Base-by-base conservation (phyloP, 2,797 vertebrate species). In the Acestrorhynchus altus region DNA sequence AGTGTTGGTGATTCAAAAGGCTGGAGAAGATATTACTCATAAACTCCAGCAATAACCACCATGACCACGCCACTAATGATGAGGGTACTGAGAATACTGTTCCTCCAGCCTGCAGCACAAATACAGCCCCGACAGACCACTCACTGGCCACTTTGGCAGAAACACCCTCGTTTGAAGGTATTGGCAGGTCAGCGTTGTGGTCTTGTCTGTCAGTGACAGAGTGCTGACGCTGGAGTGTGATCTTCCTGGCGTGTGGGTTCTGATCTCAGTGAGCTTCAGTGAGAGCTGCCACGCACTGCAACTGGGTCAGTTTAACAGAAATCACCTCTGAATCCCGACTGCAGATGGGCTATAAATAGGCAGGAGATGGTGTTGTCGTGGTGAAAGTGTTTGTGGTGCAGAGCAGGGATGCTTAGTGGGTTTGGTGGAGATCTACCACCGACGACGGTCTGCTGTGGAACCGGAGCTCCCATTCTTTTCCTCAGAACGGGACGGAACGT, bases 231-330 rank as follows among this genome's bases (percentile, higher is more conserved):
- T 31, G 6, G 56, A 57, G 12, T 57, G 24, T 31, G 26, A 31
- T 59, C 24, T 31, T 31, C 16, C 16, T 31, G 16, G 56, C 15
- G 2, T 16, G 26, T 35, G 26, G 26, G 26, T 28, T 59, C 31
- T 59, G 24, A 31, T 31, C 13, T 59, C 56, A 18, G 13, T 16
- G 15, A 31, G 28, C 18, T 6, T 59, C 56, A 18, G 13, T 16
- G 15, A 31, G 28, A 59, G 56, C 56, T 59, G 56, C 56, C 26
- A 59, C 24, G 15, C 26, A 15, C 56, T 16, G 26, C 56, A 59
- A 31, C 56, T 59, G 56, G 56, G 56, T 59, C 56, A 59, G 56
- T 59, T 59, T 59, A 59, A 12, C 56, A 59, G 26, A 59, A 59
- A 59, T 59, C 56, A 59, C 56, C 26, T 31, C 56, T 59, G 13